Evolutionary conservation across 2,113 vertebrate species (phyloP).

Genomic region (Pteruthius melanotis): DNA sequence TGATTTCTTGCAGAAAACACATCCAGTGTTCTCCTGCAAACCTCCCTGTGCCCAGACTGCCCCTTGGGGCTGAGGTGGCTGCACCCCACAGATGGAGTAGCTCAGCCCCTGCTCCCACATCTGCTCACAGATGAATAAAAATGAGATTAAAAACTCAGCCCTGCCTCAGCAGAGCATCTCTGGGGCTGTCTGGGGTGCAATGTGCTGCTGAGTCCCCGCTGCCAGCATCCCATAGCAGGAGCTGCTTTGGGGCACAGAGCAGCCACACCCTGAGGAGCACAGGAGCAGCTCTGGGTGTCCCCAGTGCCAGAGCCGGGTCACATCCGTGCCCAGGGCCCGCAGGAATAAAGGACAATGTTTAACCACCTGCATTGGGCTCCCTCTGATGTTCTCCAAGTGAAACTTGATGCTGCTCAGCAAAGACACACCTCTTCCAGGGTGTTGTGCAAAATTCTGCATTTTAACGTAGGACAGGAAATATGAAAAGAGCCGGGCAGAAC

Average conservation of each 20-base stretch:
- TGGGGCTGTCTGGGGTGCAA: background rate
- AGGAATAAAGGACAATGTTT: background rate
- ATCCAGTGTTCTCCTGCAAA: background rate
- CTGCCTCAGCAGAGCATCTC: background rate
- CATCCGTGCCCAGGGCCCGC: fast-evolving
- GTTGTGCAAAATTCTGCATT: conserved; percentile 66
- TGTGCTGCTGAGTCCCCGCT: fast-evolving
- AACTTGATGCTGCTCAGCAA: conserved; percentile 64
- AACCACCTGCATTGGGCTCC: conserved; percentile 43
- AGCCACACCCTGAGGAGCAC: background rate
- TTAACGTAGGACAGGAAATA: conserved; percentile 63
- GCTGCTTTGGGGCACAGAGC: background rate
- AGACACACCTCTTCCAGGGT: conserved; percentile 71
- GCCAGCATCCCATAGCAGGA: background rate
- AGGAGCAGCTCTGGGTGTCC: background rate
- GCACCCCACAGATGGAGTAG: fast-evolving
- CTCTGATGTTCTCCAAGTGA: conserved; percentile 49
- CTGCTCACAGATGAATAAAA: background rate
- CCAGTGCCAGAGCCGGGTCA: fast-evolving
- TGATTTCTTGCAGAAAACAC: background rate
- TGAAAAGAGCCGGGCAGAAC: conserved; percentile 53
- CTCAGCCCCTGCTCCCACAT: background rate
- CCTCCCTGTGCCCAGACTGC: background rate
- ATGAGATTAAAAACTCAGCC: background rate
- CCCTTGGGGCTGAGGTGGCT: background rate